Evolutionary conservation across 2,797 vertebrate genomes (phyloP), one percentile per base, ranked within the genome.

Genomic region (Bovichtus diacanthus): DNA sequence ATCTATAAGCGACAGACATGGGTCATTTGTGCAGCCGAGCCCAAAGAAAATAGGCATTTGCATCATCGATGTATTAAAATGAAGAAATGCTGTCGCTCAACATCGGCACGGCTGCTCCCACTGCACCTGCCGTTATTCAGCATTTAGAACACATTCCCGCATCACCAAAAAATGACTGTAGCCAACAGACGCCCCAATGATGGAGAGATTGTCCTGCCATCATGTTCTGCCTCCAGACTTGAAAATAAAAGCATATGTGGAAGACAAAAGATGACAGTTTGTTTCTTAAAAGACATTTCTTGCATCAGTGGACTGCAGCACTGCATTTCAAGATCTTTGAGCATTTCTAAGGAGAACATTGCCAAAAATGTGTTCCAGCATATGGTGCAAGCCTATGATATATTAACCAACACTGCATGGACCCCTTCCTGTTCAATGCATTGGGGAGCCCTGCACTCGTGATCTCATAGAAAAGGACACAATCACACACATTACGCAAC

Each of bases 191-290:
- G 36, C 12, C 10, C 51, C 43, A 55, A 1, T 36, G 15, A 56
- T 58, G 36, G 65, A 23, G 39, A 50, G 31, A 69, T 29, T 25
- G 41, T 55, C 71, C 43, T 50, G 47, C 49, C 19, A 23, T n/a
- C 34, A 38, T 19, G 11, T 80, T 66, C 25, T n/a, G 55, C 61
- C 46, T 38, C 16, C 16, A n/a, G 31, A 53, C 44, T 11, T 38
- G 8, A 55, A 66, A 34, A 39, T 50, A 56, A 13, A 18, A 70
- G 38, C 49, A 13, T 2, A 43, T 53, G 44, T 59, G 7, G 44
- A 43, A 25, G 49, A 55, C 21, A 23, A 47, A 70, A 50, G n/a
- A 41, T 29, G 31, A 38, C 49, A 21, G 13, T 19, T 6, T 34
- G 9, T 25, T 19, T 39, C 13, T 34, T 58, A 13, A 23, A 55